Base-by-base conservation (phyloP, 2,113 vertebrate species). In the Pantherophis guttatus region DNA sequence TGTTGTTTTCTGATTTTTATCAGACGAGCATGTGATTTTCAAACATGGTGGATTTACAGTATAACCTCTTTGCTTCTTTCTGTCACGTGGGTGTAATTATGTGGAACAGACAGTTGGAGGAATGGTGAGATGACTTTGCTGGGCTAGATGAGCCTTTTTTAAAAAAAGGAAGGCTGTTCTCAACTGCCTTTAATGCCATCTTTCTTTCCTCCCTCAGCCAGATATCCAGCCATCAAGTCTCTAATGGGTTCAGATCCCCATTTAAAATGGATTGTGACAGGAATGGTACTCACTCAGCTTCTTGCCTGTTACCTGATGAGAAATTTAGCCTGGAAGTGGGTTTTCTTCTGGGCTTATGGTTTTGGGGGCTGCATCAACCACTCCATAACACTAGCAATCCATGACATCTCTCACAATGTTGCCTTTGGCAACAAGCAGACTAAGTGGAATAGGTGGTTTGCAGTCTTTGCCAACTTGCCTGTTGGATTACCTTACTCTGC, bases 341-440 rank as follows among this genome's bases (percentile, higher is more conserved):
- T 99, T 91, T 95, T 99, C 75, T 99, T 99, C 97, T 99, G 99
- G 99, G 99, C 99, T 58, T 99, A 99, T 0, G 97, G 95, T 70
- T 99, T 99, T 1, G 99, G 99, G 10, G 99, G 99, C 81, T 99
- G 99, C 90, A 97, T 99, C 93, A 99, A 99, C 97, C 99, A 99
- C 96, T 99, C 99, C 0, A 95, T 99, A 96, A 99, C 99, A 0
- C 97, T 99, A 0, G 99, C 99, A 70, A 99, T 99, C 97, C 99
- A 99, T 0, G 99, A 99, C 96, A 99, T 99, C 97, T 99, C 99
- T 0, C 99, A 99, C 98, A 99, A 99, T 0, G 97, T 99, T 0
- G 99, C 99, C 91, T 99, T 99, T 29, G 99, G 99, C 53, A 99
- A 99, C 93, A 98, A 98, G 94, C 96, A 97, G 52, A 95, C 97